phyloP scores from a whole-genome alignment of 2,888 invertebrate genomes.

The Cephus nigrinus region DNA sequence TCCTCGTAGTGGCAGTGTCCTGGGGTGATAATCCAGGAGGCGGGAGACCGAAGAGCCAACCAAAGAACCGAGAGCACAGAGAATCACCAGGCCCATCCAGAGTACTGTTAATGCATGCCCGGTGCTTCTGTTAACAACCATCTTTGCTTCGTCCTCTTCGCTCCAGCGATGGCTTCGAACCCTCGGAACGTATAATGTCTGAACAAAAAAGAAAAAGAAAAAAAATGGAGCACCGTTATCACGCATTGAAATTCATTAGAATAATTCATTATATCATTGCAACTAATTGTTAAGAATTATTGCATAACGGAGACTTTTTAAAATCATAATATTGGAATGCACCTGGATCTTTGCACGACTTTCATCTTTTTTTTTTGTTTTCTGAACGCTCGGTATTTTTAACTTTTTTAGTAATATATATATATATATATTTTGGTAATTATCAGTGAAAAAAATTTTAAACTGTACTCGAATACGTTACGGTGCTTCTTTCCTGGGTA shows the following conservation, averaged over 20 bases:
- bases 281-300: neutral
- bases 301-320: neutral
- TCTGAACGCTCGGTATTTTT: neutral
- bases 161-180: constrained; percentile 43
- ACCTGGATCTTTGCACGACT: neutral
- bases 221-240: neutral
- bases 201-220: neutral
- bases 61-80: constrained; percentile 25
- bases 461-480: neutral
- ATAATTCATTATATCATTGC: neutral
- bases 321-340: too few relatives aligned
- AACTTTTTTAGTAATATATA: neutral
- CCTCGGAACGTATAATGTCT: neutral
- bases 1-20: constrained; percentile 33
- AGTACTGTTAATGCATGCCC: constrained; percentile 66
- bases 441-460: neutral
- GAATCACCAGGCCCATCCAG: constrained; percentile 48
- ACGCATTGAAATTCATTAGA: neutral
- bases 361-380: neutral
- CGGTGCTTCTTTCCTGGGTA: neutral
- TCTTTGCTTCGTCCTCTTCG: constrained; percentile 34
- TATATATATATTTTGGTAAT: neutral
- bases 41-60: constrained; percentile 22
- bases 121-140: constrained; percentile 63
- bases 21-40: constrained; percentile 20